phyloP scores from a whole-genome alignment of 2,888 invertebrate species.

The Scrobipalpa costella region DNA sequence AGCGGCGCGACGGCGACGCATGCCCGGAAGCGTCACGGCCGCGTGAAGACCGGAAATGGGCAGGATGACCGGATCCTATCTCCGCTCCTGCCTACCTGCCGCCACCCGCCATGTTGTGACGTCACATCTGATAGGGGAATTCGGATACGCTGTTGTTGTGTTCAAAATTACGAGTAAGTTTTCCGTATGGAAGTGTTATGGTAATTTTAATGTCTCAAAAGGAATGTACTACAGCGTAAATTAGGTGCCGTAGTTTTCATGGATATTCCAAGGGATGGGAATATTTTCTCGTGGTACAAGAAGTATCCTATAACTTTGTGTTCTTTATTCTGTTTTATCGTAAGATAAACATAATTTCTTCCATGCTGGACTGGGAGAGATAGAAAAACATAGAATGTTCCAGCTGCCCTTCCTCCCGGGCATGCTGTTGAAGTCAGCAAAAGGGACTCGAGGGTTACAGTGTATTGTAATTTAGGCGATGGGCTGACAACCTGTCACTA shows the following conservation, averaged over 20 bases:
- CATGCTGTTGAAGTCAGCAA: too few relatives aligned
- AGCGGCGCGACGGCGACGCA: constrained; percentile 60
- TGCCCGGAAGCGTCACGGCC: constrained; percentile 81
- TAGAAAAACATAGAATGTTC: too few relatives aligned
- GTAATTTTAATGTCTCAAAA: background rate
- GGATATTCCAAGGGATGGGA: background rate
- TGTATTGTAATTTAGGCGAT: too few relatives aligned
- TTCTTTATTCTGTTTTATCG: too few relatives aligned
- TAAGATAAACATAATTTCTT: too few relatives aligned
- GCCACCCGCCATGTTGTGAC: constrained; percentile 45
- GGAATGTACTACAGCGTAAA: too few relatives aligned
- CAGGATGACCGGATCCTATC: constrained; percentile 82
- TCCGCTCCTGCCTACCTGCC: constrained; percentile 76
- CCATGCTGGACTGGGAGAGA: too few relatives aligned
- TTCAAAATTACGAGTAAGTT: constrained; percentile 7
- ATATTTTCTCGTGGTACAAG: too few relatives aligned
- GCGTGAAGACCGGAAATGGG: constrained; percentile 82
- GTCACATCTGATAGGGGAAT: constrained; percentile 57
- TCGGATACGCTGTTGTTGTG: constrained; percentile 10
- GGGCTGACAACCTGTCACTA: too few relatives aligned
- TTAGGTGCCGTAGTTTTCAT: background rate
- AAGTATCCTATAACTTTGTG: too few relatives aligned
- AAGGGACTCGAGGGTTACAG: too few relatives aligned
- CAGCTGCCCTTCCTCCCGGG: too few relatives aligned
- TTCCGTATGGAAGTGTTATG: background rate